Conservation (phyloP, 2,113 vertebrate genomes). For the Gasterosteus aculeatus region DNA sequence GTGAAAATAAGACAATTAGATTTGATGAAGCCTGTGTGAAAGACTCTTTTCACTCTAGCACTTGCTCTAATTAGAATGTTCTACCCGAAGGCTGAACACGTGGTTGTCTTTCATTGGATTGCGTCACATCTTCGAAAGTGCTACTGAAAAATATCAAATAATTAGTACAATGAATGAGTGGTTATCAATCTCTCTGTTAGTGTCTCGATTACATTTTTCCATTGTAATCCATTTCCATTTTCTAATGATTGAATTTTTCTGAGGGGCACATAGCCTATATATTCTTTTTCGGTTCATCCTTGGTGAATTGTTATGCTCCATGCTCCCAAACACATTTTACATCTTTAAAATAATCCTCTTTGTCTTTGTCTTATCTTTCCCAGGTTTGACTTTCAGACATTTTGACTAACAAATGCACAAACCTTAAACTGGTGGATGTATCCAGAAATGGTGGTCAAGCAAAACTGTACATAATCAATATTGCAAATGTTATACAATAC, state of each 20-base stretch:
- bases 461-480: neutral
- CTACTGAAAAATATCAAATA: neutral
- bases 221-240: neutral
- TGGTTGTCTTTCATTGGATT: conserved; percentile 26
- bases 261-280: neutral
- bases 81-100: conserved; percentile 13
- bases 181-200: neutral
- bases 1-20: neutral
- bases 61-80: conserved; percentile 21
- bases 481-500: neutral
- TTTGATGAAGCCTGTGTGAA: conserved; percentile 20
- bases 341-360: neutral
- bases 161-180: neutral
- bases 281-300: neutral
- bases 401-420: neutral
- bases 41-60: neutral
- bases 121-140: conserved; percentile 2
- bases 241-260: neutral
- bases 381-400: neutral
- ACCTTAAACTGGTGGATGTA: neutral
- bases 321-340: neutral
- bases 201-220: neutral
- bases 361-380: neutral
- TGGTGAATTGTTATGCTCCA: neutral
- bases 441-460: neutral